Percentiles rank a stretch among this genome's conserved stretches.
These are phyloP conservation scores for Myiotriccus ornatus DNA, from an alignment of 2,797 vertebrate genomes.

Conservation along the genomic window DNA sequence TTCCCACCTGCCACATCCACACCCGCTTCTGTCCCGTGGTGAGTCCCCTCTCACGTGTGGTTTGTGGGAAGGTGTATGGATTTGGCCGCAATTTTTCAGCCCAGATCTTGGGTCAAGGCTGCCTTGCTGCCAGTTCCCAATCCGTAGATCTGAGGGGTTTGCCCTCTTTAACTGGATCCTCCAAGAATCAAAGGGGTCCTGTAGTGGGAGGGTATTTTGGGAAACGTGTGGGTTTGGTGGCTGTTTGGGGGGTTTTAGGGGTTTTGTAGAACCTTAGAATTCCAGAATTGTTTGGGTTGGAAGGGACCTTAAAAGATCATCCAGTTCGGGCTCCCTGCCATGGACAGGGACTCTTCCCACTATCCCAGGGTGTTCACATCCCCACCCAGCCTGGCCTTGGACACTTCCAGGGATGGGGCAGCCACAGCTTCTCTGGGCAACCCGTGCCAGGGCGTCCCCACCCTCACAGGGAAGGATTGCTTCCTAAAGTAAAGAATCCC, in stretches of 20 bases:
- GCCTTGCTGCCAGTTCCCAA: fast-evolving
- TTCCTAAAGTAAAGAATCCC: neutral
- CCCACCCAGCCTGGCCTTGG: neutral
- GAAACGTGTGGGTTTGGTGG: neutral
- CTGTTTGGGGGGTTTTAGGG: neutral
- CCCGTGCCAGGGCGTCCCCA: fast-evolving
- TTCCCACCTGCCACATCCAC: neutral
- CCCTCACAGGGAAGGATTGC: neutral
- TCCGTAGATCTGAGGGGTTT: neutral
- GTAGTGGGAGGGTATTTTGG: neutral
- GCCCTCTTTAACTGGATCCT: neutral
- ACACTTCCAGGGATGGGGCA: fast-evolving
- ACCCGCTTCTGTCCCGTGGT: neutral
- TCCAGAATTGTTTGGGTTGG: fast-evolving
- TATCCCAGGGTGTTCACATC: fast-evolving
- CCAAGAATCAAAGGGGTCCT: neutral
- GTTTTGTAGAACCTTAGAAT: neutral
- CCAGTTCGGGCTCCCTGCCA: neutral
- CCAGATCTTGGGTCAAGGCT: fast-evolving
- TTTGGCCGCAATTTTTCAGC: neutral
- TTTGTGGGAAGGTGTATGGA: neutral
- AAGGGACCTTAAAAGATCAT: too few species aligned
- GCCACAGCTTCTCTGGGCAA: neutral
- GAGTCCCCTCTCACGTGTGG: fast-evolving
- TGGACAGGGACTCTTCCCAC: neutral